Evolutionary conservation across 2,113 vertebrate species (phyloP).

Genomic region (Cephalopterus ornatus): DNA sequence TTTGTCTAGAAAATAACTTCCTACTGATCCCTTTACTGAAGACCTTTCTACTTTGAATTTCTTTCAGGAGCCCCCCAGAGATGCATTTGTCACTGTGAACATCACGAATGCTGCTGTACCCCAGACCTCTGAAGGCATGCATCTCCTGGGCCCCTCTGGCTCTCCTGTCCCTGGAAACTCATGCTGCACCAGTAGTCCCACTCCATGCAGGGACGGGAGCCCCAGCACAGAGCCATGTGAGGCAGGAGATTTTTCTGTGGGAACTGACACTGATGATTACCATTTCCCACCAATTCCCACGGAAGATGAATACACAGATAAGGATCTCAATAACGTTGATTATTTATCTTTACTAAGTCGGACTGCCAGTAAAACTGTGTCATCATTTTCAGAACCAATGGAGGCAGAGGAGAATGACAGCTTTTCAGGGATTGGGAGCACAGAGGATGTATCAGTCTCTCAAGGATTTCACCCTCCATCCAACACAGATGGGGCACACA

Average conservation of each 20-base stretch:
- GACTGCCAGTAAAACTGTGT: slow-evolving; percentile 54
- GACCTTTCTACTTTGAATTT: not conserved
- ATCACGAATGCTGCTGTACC: not conserved
- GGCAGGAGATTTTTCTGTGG: not conserved
- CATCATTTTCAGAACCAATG: slow-evolving; percentile 81
- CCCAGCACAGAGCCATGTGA: not conserved
- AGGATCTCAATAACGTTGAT: not conserved
- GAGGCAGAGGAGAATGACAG: slow-evolving; percentile 92
- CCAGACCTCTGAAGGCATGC: not conserved
- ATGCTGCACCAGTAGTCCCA: not conserved
- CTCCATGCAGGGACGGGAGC: not conserved
- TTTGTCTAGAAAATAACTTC: not conserved
- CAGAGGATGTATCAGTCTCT: slow-evolving; percentile 19
- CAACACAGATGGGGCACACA: not conserved
- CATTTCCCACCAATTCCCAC: slow-evolving; percentile 63
- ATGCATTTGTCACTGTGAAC: not conserved
- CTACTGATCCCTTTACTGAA: not conserved
- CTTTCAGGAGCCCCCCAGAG: slow-evolving; percentile 47
- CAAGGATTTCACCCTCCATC: not conserved
- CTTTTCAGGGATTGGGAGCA: slow-evolving; percentile 74
- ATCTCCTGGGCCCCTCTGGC: slow-evolving; percentile 50
- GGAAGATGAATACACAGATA: slow-evolving; percentile 75
- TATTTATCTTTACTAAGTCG: not conserved
- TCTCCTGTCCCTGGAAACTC: not conserved
- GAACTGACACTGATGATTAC: not conserved